Evolutionary conservation across 2,797 vertebrate genomes (phyloP), one percentile per base, ranked within the genome.

Genomic region (Gila robusta): DNA sequence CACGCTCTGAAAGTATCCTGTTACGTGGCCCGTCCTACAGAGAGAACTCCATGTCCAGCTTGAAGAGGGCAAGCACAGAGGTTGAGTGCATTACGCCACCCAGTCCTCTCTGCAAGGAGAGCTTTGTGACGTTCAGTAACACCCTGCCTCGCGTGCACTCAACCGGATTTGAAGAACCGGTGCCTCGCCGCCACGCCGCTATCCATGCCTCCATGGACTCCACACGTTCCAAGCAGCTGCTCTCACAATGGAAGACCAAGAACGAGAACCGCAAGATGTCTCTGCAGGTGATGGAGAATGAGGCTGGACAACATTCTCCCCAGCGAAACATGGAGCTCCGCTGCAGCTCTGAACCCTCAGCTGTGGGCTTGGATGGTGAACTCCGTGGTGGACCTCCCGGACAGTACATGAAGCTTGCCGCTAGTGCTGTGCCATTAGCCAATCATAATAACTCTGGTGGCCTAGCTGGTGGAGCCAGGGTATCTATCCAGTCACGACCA

Each of bases 191-290:
- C 85, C 98, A 98, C 0, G 96, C 98, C 79, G 97, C 96, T 47
- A 97, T 99, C 89, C 98, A 99, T 0, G 96, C 98, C 11, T 98
- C 98, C 7, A 98, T 99, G 97, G 98, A 99, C 91, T 98, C 98
- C 0, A 97, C 97, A 21, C 96, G 97, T 23, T 99, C 98, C 41
- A 99, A 98, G 90, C 98, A 99, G 92, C 96, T 99, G 78, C 96
- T 99, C 28, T 98, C 98, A 23, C 98, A 99, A 89, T 99, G 98
- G 98, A 99, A 98, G 92, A 98, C 93, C 89, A 99, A 98, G 93
- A 98, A 97, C 17, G 97, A 96, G 91, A 97, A 92, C 89, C 96
- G 98, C 11, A 99, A 98, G 90, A 89, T 97, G 91, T 97, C 97
- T 16, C 91, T 99, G 89, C 97, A 98, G 87, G 95, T 97, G 0